Evolutionary conservation across 2,113 vertebrate species (phyloP), one percentile per base, ranked within the genome.

Genomic region (Ctenomys sociabilis): DNA sequence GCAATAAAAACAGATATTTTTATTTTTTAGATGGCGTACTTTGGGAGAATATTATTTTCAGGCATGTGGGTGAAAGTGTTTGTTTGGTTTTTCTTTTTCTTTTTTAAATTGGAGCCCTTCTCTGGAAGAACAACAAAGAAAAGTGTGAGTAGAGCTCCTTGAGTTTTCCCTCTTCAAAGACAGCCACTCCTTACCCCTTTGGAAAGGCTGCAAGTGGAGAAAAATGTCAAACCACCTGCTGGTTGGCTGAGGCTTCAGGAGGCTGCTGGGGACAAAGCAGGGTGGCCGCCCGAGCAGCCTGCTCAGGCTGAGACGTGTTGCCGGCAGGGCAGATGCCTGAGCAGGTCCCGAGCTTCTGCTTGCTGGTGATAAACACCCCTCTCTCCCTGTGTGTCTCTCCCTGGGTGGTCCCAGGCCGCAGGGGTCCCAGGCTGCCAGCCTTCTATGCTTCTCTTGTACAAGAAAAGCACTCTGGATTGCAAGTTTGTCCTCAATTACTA

Each of bases 361-460:
- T 73, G 84, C 66, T 35, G 86, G 72, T 94, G 96, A 64, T 84
- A 96, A 95, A 54, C 32, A 68, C 85, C n/a, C 45, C 35, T 32
- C 37, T 26, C 72, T 83, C 66, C 40, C 35, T 40, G 2, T 7
- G 78, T 19, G 66, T 8, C 43, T 96, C 91, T 96, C 12, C 0
- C 4, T 96, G 75, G 94, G 96, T 98, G 98, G 97, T 95, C 97
- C 85, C 19, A 95, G 81, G 30, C 80, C 45, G 92, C 26, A 10
- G 92, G n/a, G 49, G n/a, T 90, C 80, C 57, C 32, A 1, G 49
- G 45, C 63, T 81, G 61, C 57, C 80, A 1, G 5, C 30, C 10
- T 88, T 11, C 14, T n/a, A 5, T 35, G 59, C 28, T 95, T 87
- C 86, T 95, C 68, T 24, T 21, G 68, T 52, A 75, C 93, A 49